Conservation (phyloP, 2,797 vertebrate genomes). For the Melanotaenia parkinsoni region DNA sequence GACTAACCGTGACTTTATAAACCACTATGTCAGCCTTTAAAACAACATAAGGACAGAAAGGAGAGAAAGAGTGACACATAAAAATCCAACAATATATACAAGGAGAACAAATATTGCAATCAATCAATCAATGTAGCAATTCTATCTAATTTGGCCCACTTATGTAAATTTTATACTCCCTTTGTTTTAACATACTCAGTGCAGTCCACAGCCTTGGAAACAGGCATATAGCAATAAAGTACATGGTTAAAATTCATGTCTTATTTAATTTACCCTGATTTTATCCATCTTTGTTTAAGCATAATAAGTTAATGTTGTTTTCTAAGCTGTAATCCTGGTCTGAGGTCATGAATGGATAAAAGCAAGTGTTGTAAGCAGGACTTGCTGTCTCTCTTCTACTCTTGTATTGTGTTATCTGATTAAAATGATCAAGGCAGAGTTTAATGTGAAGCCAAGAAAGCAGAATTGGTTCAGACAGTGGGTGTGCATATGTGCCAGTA, state of each 20-base stretch:
- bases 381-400: neutral
- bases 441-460: slow-evolving; percentile 13
- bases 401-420: slow-evolving; percentile 1
- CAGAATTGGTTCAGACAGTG: slow-evolving; percentile 12
- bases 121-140: neutral
- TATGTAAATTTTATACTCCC: neutral
- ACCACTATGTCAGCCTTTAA: neutral
- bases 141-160: neutral
- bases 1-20: slow-evolving; percentile 6
- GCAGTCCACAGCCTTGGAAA: neutral
- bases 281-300: neutral
- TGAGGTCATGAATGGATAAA: neutral
- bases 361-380: slow-evolving; percentile 1
- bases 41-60: neutral
- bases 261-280: neutral
- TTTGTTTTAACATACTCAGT: neutral
- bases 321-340: slow-evolving; percentile 17
- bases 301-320: slow-evolving; percentile 3
- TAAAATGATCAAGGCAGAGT: neutral
- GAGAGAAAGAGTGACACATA: neutral
- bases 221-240: neutral
- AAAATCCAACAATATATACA: neutral
- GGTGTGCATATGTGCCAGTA: neutral
- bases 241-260: neutral
- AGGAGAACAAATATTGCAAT: neutral